Base-by-base conservation (phyloP, 2,888 invertebrate genomes). In the Calameuta filiformis region DNA sequence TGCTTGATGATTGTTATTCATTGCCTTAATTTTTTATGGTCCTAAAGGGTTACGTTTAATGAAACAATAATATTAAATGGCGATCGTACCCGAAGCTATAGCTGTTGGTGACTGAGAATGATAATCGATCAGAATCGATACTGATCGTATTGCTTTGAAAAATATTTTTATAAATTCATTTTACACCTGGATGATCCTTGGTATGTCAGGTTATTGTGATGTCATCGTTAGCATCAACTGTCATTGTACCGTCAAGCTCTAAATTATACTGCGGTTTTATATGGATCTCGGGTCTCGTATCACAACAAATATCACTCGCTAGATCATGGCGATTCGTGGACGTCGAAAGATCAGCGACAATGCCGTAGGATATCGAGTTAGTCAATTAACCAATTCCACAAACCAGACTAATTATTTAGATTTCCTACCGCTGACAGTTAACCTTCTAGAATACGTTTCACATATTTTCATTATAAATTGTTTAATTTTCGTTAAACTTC, bases 251-350 rank as follows among this genome's bases (percentile, higher is more conserved):
- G 23, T 56, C 23, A 56, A 56, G 23, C 56, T 56, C 23, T 56
- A 56, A 56, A 56, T 56, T 56, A 56, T 56, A 40, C 40, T 40
- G 1, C 12, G 40, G 6, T 40, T 40, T 40, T 40, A 56, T 23
- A 56, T 23, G 56, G 23, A 56, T 9, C 15, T 23, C 23, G 23
- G 56, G 56, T 56, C 56, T 23, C 23, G 0, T 56, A 1, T 56
- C 56, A 56, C 56, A 23, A 56, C 2, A 56, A 35, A n/a, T 11
- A 33, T 34, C 40, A 15, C 35, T 40, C 40, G 73, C 73, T n/a
- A 35, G 81, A 80, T 35, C 31, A 86, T 85, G 86, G 81, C 74
- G 74, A 80, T 86, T 75, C 82, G 85, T 31, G 76, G 80, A 40
- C 82, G 83, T 68, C 81, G 82, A 77, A 84, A 83, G n/a, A 69